Conservation (phyloP, 2,888 invertebrate species). For the Ornithoptera priamus region DNA sequence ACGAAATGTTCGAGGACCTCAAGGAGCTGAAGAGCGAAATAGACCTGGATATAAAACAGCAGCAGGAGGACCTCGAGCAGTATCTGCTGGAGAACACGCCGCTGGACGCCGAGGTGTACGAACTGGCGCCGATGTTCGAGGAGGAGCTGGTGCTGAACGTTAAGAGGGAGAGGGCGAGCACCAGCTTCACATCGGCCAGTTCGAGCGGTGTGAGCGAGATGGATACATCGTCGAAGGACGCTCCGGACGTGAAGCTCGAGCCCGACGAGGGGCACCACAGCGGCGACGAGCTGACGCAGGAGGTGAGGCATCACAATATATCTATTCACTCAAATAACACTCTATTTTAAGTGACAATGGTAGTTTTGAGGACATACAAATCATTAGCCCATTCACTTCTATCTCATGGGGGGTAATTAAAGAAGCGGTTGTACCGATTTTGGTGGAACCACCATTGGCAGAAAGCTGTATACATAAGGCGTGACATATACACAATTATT, state of each 20-base stretch:
- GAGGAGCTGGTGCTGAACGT: slow-evolving; percentile 64
- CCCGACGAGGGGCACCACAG: slow-evolving; percentile 72
- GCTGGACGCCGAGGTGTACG: slow-evolving; percentile 62
- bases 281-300: slow-evolving; percentile 75
- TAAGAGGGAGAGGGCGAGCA: slow-evolving; percentile 74
- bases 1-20: slow-evolving; percentile 61
- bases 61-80: slow-evolving; percentile 64
- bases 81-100: slow-evolving; percentile 71
- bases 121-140: slow-evolving; percentile 67
- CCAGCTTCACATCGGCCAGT: slow-evolving; percentile 73
- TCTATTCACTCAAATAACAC: no score
- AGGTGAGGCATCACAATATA: slow-evolving; percentile 53
- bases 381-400: no score
- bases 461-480: no score
- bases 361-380: no score
- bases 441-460: no score
- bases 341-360: no score
- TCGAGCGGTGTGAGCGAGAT: slow-evolving; percentile 76
- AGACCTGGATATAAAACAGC: slow-evolving; percentile 67
- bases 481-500: no score
- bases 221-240: slow-evolving; percentile 58
- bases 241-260: slow-evolving; percentile 65
- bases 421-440: no score
- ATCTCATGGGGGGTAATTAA: no score
- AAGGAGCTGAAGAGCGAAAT: slow-evolving; percentile 65